Conservation (phyloP, 2,113 vertebrate genomes). For the Sus scrofa region T2T-Sscrofa CM000818.6:60901001-60901500, state of each 20-base stretch:
- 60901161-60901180: neutral
- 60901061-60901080: neutral
- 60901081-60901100: neutral
- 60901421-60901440: neutral
- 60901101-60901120: neutral
- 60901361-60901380: no score
- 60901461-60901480: slow-evolving; percentile 17
- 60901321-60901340: no score
- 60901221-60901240: no score
- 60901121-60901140: neutral
- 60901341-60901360: no score
- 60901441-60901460: neutral
- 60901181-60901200: neutral
- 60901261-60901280: no score
- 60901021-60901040: neutral
- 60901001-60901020: neutral
- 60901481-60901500: neutral
- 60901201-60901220: neutral
- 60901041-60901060: neutral
- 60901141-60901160: neutral
- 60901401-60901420: neutral
- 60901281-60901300: no score
- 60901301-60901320: no score
- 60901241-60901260: no score
- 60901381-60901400: neutral